A percentile compares a stretch with the other conserved stretches of the same genome.
Evolutionary conservation across 2,113 vertebrate genomes (phyloP).

Genomic region (Tautogolabrus adspersus): DNA sequence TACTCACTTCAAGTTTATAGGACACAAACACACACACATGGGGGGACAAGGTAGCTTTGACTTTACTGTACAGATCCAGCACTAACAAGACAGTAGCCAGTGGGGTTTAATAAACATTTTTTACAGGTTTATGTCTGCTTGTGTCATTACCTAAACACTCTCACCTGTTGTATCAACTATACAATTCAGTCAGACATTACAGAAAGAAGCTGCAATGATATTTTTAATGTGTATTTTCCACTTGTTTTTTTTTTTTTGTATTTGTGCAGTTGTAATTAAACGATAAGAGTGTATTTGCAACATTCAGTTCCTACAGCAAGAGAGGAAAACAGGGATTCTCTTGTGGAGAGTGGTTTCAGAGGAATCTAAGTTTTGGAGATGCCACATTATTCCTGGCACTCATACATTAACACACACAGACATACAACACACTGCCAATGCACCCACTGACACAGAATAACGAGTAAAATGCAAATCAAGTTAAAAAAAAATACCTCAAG

Average conservation of each 20-base stretch:
- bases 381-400: slow-evolving; percentile 43
- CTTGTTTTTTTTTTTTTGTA: not conserved
- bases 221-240: not conserved
- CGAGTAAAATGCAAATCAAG: slow-evolving; percentile 33
- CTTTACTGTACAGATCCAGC: slow-evolving; percentile 30
- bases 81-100: slow-evolving; percentile 63
- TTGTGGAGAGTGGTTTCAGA: slow-evolving; percentile 37
- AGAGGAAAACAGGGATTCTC: slow-evolving; percentile 20
- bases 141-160: slow-evolving; percentile 28
- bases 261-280: slow-evolving; percentile 5
- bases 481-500: slow-evolving; percentile 19
- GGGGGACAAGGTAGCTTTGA: not conserved
- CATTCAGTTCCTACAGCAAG: slow-evolving; percentile 4
- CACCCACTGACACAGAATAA: slow-evolving; percentile 23
- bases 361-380: slow-evolving; percentile 37
- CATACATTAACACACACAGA: slow-evolving; percentile 12
- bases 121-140: slow-evolving; percentile 47
- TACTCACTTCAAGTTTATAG: slow-evolving; percentile 38
- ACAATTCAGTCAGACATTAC: not conserved
- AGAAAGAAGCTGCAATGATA: too few species aligned
- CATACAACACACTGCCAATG: not conserved
- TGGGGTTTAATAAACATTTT: slow-evolving; percentile 40
- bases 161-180: slow-evolving; percentile 42
- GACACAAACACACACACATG: slow-evolving; percentile 18
- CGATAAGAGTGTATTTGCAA: not conserved